Evolutionary conservation across 2,113 vertebrate species (phyloP).

Genomic region (Bufo bufo): DNA sequence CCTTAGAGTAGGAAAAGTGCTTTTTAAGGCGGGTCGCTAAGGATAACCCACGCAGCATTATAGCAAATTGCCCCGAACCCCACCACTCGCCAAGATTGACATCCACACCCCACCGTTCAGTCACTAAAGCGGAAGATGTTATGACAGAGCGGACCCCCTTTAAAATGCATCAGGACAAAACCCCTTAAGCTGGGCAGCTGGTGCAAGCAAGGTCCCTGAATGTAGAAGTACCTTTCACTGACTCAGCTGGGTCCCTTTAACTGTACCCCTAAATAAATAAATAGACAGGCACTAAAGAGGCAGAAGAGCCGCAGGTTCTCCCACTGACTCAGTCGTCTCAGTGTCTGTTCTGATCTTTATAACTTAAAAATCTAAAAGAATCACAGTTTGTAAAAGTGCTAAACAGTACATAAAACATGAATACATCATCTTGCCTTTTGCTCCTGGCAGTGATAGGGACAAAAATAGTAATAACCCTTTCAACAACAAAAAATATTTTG

Average conservation of each 20-base stretch:
- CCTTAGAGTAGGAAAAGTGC: slow-evolving; percentile 47
- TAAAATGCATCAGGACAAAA: slow-evolving; percentile 31
- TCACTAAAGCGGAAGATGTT: not conserved
- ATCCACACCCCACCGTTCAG: not conserved
- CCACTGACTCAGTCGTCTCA: slow-evolving; percentile 23
- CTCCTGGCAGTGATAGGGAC: slow-evolving; percentile 37
- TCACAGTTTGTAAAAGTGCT: slow-evolving; percentile 58
- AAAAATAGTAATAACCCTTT: slow-evolving; percentile 45
- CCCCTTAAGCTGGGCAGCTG: slow-evolving; percentile 16
- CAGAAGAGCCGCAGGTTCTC: slow-evolving; percentile 6
- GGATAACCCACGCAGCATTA: slow-evolving; percentile 40
- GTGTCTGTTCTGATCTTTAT: slow-evolving; percentile 38
- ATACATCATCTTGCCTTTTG: slow-evolving; percentile 40
- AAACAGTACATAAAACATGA: slow-evolving; percentile 54
- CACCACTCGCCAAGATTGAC: not conserved
- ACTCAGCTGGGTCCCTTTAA: slow-evolving; percentile 40
- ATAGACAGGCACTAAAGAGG: slow-evolving; percentile 47
- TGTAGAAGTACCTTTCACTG: slow-evolving; percentile 28
- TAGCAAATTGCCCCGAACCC: slow-evolving; percentile 1
- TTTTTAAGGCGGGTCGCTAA: not conserved
- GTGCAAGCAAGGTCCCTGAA: slow-evolving; percentile 29
- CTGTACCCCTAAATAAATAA: slow-evolving; percentile 34
- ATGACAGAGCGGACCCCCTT: not conserved
- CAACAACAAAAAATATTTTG: slow-evolving; percentile 33
- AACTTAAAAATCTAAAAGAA: slow-evolving; percentile 50